A percentile compares a stretch with the other conserved stretches of the same genome.
Conservation (phyloP, 2,888 invertebrate genomes). For the Agelastica alni region DNA sequence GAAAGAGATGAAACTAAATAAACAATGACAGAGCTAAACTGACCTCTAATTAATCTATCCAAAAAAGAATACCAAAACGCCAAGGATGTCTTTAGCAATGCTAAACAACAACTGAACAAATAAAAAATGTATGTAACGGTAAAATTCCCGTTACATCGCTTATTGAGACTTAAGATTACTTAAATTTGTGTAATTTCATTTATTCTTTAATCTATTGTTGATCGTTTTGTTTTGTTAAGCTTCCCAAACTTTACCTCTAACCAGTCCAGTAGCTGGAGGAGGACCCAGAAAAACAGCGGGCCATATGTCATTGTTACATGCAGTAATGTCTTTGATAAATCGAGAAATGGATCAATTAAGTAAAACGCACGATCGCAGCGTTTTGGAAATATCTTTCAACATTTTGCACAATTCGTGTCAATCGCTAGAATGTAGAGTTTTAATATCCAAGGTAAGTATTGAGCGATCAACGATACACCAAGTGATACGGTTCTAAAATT, state of each 20-base stretch:
- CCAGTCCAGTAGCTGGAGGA: conserved; percentile 59
- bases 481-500: too few species aligned
- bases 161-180: too few species aligned
- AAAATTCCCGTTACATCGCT: too few species aligned
- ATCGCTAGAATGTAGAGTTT: conserved; percentile 65
- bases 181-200: not conserved
- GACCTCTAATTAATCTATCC: too few species aligned
- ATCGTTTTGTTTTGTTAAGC: conserved; percentile 50
- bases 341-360: conserved; percentile 61
- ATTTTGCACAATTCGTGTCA: conserved; percentile 60
- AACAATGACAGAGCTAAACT: too few species aligned
- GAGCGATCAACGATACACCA: too few species aligned
- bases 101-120: too few species aligned
- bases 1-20: too few species aligned
- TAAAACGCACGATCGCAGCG: conserved; percentile 55
- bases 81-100: too few species aligned
- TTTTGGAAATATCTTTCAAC: conserved; percentile 58
- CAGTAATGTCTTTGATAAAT: conserved; percentile 56
- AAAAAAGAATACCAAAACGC: too few species aligned
- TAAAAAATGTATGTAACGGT: too few species aligned
- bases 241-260: conserved; percentile 59
- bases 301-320: conserved; percentile 60
- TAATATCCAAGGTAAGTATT: conserved; percentile 64
- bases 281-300: conserved; percentile 60
- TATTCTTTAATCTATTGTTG: not conserved